These are phyloP conservation scores for Machimus rusticus DNA, from an alignment of 2,888 invertebrate species.

Conservation along the genomic window DNA sequence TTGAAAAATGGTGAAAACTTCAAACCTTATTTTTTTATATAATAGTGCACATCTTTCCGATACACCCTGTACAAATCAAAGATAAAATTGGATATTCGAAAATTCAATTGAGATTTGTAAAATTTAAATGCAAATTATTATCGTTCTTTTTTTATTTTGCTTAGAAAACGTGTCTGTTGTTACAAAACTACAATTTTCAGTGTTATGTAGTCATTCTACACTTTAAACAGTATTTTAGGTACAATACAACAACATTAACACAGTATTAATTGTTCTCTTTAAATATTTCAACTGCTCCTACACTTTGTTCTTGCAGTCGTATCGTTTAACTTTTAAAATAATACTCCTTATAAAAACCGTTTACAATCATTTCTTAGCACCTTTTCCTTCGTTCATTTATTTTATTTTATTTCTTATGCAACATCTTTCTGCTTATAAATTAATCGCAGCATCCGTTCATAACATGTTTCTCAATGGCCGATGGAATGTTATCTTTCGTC, in stretches of 20 bases:
- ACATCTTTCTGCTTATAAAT: conserved; percentile 17
- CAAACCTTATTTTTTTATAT: no score
- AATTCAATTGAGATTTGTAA: background rate
- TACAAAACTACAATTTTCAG: conserved; percentile 7
- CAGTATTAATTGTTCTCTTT: background rate
- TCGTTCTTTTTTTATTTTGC: background rate
- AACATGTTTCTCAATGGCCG: conserved; percentile 71
- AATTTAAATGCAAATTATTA: background rate
- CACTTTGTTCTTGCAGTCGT: background rate
- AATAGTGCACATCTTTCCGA: no score
- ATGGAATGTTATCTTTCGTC: conserved; percentile 86
- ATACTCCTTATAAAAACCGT: background rate
- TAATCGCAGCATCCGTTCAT: conserved; percentile 53
- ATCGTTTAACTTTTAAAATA: background rate
- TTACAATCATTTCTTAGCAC: background rate
- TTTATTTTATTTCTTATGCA: background rate
- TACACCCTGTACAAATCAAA: no score
- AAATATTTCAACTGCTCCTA: background rate
- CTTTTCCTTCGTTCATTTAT: conserved; percentile 3
- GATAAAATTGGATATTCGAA: no score
- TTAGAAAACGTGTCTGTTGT: background rate
- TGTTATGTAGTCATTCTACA: background rate
- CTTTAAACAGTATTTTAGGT: background rate
- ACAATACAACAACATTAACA: background rate
- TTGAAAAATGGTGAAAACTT: no score